phyloP scores from a whole-genome alignment of 2,888 invertebrate species.

The Hipparchia semele region DNA sequence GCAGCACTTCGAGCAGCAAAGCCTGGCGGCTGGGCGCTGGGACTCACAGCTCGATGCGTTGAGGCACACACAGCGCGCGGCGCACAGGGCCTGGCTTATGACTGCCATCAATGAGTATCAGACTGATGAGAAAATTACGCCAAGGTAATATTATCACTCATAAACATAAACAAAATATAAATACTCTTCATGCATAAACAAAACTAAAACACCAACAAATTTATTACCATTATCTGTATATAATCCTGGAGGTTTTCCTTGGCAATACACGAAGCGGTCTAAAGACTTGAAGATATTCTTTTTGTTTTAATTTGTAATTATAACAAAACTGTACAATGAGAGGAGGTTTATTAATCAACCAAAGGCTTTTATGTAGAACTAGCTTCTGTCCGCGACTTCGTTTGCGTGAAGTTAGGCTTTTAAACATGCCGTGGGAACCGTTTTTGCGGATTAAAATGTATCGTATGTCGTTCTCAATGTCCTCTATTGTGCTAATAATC shows the following conservation, averaged over 20 bases:
- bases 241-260: background rate
- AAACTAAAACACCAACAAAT: background rate
- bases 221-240: background rate
- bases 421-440: no score
- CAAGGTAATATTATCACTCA: conserved; percentile 69
- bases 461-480: no score
- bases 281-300: no score
- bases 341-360: no score
- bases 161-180: no score
- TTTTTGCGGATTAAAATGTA: no score
- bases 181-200: background rate
- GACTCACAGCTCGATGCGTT: conserved; percentile 93
- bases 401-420: no score
- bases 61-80: conserved; percentile 91
- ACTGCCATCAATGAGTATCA: conserved; percentile 84
- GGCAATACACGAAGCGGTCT: background rate
- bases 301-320: no score
- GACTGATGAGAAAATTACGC: conserved; percentile 80
- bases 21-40: conserved; percentile 93
- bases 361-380: no score
- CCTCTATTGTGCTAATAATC: no score
- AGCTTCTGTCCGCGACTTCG: no score
- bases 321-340: no score
- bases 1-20: conserved; percentile 91
- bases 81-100: conserved; percentile 96